These are phyloP conservation scores for Callyntrura guangdongensis DNA, from an alignment of 2,888 invertebrate genomes.

Conservation along the genomic window DNA sequence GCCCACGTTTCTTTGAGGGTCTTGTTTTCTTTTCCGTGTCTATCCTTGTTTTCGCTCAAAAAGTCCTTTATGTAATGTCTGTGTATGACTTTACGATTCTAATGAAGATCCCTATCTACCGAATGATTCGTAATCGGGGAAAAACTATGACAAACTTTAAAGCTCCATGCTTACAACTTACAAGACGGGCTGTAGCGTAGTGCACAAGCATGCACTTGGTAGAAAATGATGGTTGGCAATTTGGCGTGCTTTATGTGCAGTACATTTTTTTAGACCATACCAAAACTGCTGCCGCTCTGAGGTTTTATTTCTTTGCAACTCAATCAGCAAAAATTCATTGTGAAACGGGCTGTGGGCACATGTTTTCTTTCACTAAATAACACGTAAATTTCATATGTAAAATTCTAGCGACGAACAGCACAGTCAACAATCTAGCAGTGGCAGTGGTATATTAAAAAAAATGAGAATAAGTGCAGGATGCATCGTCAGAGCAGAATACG, in stretches of 20 bases:
- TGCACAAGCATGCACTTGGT: background rate
- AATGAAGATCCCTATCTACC: slow-evolving; percentile 16
- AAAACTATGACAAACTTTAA: slow-evolving; percentile 78
- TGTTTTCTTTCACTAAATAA: slow-evolving; percentile 3
- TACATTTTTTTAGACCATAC: background rate
- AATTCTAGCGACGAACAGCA: background rate
- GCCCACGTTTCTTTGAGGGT: no score
- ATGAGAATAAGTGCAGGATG: background rate
- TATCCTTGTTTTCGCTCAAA: no score
- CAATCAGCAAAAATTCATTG: slow-evolving; percentile 23
- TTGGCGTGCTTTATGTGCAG: background rate
- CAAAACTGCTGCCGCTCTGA: background rate
- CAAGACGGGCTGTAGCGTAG: background rate
- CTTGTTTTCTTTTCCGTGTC: no score
- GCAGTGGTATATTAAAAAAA: background rate
- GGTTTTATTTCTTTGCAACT: slow-evolving; percentile 9
- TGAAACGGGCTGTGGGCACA: background rate
- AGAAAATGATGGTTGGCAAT: slow-evolving; percentile 6
- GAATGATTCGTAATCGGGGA: slow-evolving; percentile 69
- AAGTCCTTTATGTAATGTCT: no score
- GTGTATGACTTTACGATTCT: no score
- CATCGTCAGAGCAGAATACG: no score
- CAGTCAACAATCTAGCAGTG: background rate
- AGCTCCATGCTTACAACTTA: slow-evolving; percentile 31
- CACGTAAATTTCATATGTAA: background rate